Base-by-base conservation (phyloP, 2,888 invertebrate species). In the Meiosimyza decipiens region DNA sequence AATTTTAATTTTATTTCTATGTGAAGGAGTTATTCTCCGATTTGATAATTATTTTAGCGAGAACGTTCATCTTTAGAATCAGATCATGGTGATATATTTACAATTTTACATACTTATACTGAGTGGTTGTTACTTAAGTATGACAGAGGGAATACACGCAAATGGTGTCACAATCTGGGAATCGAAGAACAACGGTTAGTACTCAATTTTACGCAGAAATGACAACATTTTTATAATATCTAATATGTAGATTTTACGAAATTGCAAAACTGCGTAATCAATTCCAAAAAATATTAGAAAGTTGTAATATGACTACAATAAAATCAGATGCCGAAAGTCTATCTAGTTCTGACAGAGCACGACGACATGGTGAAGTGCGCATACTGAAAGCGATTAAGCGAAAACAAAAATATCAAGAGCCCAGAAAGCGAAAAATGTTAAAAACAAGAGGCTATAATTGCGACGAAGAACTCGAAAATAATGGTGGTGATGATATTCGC, bases 1-100 rank as follows among this genome's bases (percentile, higher is more conserved):
- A 54, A 16, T 13, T 15, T 15, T 33, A 5, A 9, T 40, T 40
- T 9, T 40, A 7, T 40, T 40, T 59, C 11, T 40, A n/a, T 50
- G 22, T 1, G 22, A 22, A 22, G 22, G n/a, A 11, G 15, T 12
- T 62, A n/a, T 11, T 62, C 40, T 5, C 4, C 28, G 28, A 28
- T 16, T 51, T 12, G 6, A 60, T 33, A 22, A 22, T 57, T 70
- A n/a, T 82, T 86, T 2, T 80, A 93, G 91, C 91, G 91, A 57
- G 90, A 93, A 0, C 89, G 95, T 55, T 92, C 92, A 87, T 90
- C 91, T 0, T 89, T 98, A 52, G 95, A 98, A 82, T 97, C 97
- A 0, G 95, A 95, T 83, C 97, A 98, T 84, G 99, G 99, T 0
- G 99, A 99, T 85, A 96, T 98, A 0, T 90, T 99, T 76, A 96